Conservation (phyloP, 2,113 vertebrate species). For the Ageneiosus marmoratus region DNA sequence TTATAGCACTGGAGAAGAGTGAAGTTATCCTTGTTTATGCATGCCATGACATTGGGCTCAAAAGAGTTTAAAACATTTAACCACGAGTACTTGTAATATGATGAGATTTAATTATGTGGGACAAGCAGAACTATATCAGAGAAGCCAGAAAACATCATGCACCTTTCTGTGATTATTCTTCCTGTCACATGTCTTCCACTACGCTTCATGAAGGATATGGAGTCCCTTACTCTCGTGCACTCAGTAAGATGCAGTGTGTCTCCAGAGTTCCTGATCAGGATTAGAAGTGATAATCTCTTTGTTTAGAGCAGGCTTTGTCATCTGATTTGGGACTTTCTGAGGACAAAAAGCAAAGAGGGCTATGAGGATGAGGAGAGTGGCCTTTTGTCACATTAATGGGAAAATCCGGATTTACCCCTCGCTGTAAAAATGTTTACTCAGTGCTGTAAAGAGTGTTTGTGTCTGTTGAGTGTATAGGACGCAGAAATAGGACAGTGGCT, state of each 20-base stretch:
- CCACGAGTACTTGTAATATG: not conserved
- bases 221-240: constrained; percentile 2
- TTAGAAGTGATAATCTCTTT: constrained; percentile 58
- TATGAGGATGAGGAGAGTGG: constrained; percentile 39
- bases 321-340: constrained; percentile 53
- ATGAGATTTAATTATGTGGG: not conserved
- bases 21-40: constrained; percentile 13
- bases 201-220: constrained; percentile 32
- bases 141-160: not conserved
- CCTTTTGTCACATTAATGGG: constrained; percentile 50
- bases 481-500: not conserved
- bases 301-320: constrained; percentile 52
- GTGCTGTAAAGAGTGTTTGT: constrained; percentile 42
- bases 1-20: constrained; percentile 36
- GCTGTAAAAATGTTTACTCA: constrained; percentile 49
- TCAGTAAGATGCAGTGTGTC: constrained; percentile 16
- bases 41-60: not conserved
- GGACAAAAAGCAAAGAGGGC: constrained; percentile 43
- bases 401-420: constrained; percentile 49
- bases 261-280: constrained; percentile 36
- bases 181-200: not conserved
- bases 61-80: not conserved
- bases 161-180: not conserved
- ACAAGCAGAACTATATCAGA: not conserved
- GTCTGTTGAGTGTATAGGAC: constrained; percentile 12